Base-by-base conservation (phyloP, 2,888 invertebrate species). In the Drosophila suboccidentalis region DNA sequence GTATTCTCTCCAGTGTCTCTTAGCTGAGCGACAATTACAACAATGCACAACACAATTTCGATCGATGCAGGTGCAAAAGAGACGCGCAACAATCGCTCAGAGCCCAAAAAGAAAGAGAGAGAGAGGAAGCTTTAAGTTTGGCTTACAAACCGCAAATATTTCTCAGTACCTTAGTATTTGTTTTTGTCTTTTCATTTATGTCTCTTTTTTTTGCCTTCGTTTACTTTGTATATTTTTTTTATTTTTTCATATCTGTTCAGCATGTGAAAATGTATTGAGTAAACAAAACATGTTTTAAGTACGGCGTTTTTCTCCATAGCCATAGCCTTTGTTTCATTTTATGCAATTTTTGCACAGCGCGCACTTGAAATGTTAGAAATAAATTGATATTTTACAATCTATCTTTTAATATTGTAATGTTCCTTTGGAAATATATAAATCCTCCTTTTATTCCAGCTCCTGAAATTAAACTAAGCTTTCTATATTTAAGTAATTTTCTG, bases 211-310 rank as follows among this genome's bases (percentile, higher is more conserved):
- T 46, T 15, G n/a, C 19, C 34, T 34, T 44, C 54, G 43, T 19
- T 47, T 11, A 55, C 51, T 29, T 50, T 39, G 44, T 29, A 29
- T 59, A 29, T 53, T 58, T 62, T 44, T 3, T 22, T 22, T 22
- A 5, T 55, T 38, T 29, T 47, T 64, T 13, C 55, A 50, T 51
- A 34, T 57, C 22, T 47, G 44, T 49, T 47, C 8, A 39, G 49
- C 61, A 72, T 77, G 73, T 79, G 82, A 83, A 84, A 87, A 83
- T 84, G 51, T 65, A 47, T 72, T 82, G 55, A 71, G 79, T 67
- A 84, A 84, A 87, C 68, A 87, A 66, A 57, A 78, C 71, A 61
- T 67, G 61, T 64, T 63, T 66, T 58, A 47, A 55, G 64, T 53
- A 53, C 46, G 49, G 26, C 41, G 34, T 74, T 68, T 68, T 50